Evolutionary conservation across 2,888 invertebrate genomes (phyloP).

Genomic region (Silvanus unidentatus): DNA sequence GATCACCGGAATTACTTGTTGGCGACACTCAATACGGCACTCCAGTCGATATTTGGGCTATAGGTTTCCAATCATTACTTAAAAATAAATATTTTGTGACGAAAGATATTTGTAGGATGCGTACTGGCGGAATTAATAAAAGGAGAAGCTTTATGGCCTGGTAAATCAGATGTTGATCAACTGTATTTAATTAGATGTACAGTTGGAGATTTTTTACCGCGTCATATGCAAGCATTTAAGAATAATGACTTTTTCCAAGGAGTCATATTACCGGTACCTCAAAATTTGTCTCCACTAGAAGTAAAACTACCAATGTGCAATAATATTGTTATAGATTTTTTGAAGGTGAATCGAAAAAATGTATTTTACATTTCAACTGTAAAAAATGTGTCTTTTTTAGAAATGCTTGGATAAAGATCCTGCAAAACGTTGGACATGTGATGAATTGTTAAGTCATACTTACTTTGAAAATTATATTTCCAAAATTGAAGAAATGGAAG

Average conservation of each 20-base stretch:
- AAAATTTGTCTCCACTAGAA: constrained; percentile 77
- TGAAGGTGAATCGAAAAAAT: constrained; percentile 61
- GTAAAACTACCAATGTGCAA: constrained; percentile 75
- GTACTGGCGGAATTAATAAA: constrained; percentile 81
- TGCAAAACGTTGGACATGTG: constrained; percentile 83
- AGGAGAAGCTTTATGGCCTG: constrained; percentile 96
- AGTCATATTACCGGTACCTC: constrained; percentile 86
- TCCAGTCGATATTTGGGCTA: constrained; percentile 97
- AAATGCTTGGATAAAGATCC: constrained; percentile 96
- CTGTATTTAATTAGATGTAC: constrained; percentile 92
- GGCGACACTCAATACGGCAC: constrained; percentile 91
- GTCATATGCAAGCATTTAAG: constrained; percentile 94
- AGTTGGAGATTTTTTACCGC: constrained; percentile 84
- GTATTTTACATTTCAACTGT: constrained; percentile 10
- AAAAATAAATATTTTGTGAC: not conserved
- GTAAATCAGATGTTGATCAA: constrained; percentile 97
- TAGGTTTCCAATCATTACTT: constrained; percentile 52
- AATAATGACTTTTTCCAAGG: constrained; percentile 90
- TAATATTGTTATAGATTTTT: constrained; percentile 71
- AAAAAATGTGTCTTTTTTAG: constrained; percentile 49
- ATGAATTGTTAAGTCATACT: constrained; percentile 80
- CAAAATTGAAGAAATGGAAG: constrained; percentile 66
- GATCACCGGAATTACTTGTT: constrained; percentile 93
- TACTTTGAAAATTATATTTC: constrained; percentile 88
- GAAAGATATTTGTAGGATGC: constrained; percentile 59